Percentiles rank a stretch among this genome's conserved stretches.
These are phyloP conservation scores for Nemoura dubitans DNA, from an alignment of 2,888 invertebrate genomes.

Conservation along the genomic window DNA sequence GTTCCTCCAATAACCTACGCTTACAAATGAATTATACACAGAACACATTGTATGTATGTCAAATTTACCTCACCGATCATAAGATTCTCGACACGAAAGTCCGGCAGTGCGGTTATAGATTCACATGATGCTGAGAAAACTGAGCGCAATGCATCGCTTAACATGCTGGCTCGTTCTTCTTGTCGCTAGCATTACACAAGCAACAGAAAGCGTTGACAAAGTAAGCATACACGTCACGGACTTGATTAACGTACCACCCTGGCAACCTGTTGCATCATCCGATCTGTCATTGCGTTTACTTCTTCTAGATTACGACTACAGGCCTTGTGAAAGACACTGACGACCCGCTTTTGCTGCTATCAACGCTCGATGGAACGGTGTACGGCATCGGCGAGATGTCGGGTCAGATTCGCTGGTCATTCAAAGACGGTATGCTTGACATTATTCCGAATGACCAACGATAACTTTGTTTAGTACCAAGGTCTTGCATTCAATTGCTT, in stretches of 20 bases:
- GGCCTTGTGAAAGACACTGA: constrained; percentile 73
- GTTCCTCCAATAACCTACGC: neutral
- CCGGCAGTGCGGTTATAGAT: neutral
- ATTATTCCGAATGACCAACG: too few relatives aligned
- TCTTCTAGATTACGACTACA: constrained; percentile 57
- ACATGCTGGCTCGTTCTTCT: neutral
- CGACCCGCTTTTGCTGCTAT: constrained; percentile 83
- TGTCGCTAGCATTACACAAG: neutral
- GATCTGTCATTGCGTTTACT: neutral
- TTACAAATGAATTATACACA: neutral
- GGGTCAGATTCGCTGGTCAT: constrained; percentile 88
- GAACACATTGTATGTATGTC: neutral
- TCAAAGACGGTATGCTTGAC: constrained; percentile 80
- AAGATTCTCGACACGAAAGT: neutral
- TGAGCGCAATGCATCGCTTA: neutral
- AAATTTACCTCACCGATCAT: neutral
- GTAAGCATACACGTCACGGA: neutral
- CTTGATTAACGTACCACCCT: too few relatives aligned
- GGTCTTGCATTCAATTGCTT: neutral
- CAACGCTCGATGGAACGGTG: constrained; percentile 92
- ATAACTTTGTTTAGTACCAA: too few relatives aligned
- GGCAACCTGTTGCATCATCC: neutral
- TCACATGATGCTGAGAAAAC: neutral
- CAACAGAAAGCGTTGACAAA: neutral
- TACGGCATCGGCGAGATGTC: constrained; percentile 87